Base-by-base conservation (phyloP, 2,888 invertebrate genomes). In the Drosophila prolongata region DNA sequence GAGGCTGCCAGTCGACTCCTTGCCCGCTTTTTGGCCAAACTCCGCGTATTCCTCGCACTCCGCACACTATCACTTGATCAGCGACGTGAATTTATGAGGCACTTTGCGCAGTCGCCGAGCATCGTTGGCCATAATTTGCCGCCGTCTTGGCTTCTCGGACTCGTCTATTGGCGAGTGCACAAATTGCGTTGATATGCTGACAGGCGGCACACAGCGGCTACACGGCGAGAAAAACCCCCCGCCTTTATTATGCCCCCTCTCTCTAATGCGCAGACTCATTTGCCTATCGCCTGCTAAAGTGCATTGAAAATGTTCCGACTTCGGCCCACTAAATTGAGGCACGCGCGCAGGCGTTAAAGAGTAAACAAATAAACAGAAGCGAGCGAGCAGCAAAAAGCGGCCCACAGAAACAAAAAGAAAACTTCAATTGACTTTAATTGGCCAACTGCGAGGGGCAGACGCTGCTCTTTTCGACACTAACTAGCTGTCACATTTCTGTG, bases 61-160 rank as follows among this genome's bases (percentile, higher is more conserved):
- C 59, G 49, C 71, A 58, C 73, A 80, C 86, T 86, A 87, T 86
- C 85, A 83, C 83, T 85, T 83, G 83, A 87, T 87, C 86, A 87
- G 83, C 83, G 85, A 85, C 87, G 85, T 85, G 80, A 86, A 86
- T 86, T 86, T 86, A 86, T 87, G 83, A 85, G 82, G 86, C 86
- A 86, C 86, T 87, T 87, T 87, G 82, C 84, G 65, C 75, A 80
- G 76, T 79, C 81, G 83, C 83, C 81, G 80, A 78, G 79, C 84
- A 72, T 76, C 75, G 78, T 76, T 80, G 82, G 79, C 80, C 80
- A 85, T 85, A 82, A 85, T 82, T 83, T 80, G 85, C 82, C 80
- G 79, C 46, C 71, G 43, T 37, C 54, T 44, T 35, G 49, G 62
- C 40, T 59, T 49, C 66, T 43, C 43, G 54, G 19, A 8, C 50